Conservation (phyloP, 1,140 invertebrate genomes). For the Laodelphax striatellus region DNA sequence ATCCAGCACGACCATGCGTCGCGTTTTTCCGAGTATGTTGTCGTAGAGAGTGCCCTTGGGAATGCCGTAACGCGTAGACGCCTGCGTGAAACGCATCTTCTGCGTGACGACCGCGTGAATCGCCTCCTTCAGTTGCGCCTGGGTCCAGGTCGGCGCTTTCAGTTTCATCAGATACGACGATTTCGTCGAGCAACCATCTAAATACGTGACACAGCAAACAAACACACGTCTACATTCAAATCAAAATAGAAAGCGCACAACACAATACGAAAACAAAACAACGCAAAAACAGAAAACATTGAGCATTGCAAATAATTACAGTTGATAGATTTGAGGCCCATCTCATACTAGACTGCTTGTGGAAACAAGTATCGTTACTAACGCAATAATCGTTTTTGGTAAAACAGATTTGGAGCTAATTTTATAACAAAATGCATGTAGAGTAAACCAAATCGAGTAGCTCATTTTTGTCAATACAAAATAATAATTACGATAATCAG, state of each 20-base stretch:
- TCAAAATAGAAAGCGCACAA: slow-evolving; percentile 2
- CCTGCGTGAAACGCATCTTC: slow-evolving; percentile 64
- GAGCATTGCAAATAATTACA: background rate
- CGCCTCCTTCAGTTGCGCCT: slow-evolving; percentile 57
- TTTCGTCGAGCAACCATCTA: slow-evolving; percentile 2
- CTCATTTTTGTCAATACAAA: too few species aligned
- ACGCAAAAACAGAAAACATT: background rate
- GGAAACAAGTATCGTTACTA: too few species aligned
- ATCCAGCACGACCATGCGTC: slow-evolving; percentile 60
- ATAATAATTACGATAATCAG: too few species aligned
- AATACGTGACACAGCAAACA: slow-evolving; percentile 10
- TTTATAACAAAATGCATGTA: too few species aligned
- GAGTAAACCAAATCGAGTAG: too few species aligned
- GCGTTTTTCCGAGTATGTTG: slow-evolving; percentile 65
- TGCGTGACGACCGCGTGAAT: slow-evolving; percentile 62
- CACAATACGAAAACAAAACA: background rate
- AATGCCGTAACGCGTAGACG: slow-evolving; percentile 54
- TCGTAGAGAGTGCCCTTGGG: slow-evolving; percentile 68
- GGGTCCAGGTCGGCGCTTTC: slow-evolving; percentile 65
- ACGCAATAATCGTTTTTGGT: too few species aligned
- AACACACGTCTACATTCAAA: background rate
- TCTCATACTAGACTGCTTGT: too few species aligned
- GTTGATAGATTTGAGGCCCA: too few species aligned
- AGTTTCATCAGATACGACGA: slow-evolving; percentile 25
- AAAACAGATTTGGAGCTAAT: too few species aligned